Percentiles rank a stretch among this genome's conserved stretches.
Conservation (phyloP, 2,797 vertebrate genomes). For the Sarcoramphus papa region DNA sequence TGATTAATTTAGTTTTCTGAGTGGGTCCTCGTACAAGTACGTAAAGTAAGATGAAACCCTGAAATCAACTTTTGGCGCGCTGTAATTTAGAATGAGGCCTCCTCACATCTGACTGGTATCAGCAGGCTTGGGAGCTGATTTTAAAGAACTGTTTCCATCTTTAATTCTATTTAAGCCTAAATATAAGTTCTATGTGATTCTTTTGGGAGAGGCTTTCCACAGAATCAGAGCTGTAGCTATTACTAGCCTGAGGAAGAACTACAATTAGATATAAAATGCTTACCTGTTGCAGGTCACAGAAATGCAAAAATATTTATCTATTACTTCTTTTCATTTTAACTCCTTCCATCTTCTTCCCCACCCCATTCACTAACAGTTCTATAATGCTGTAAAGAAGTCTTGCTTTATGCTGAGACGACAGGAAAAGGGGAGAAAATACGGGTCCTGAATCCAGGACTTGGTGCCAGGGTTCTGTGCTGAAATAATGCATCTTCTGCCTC, state of each 20-base stretch:
- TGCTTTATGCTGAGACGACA: background rate
- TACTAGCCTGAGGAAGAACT: background rate
- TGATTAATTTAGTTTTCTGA: background rate
- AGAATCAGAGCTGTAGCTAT: background rate
- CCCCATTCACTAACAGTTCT: background rate
- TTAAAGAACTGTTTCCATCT: background rate
- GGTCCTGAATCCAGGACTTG: rapidly evolving
- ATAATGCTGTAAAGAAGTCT: background rate
- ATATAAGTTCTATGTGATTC: background rate
- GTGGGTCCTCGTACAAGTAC: background rate
- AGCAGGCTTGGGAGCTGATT: background rate
- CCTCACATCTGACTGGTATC: background rate
- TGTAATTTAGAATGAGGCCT: background rate
- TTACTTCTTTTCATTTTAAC: background rate
- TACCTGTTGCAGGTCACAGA: background rate
- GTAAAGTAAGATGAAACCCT: background rate
- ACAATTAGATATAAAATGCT: background rate
- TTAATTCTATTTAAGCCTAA: background rate
- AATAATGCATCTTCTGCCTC: background rate
- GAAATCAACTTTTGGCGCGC: background rate
- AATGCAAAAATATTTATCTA: background rate
- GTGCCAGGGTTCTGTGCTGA: background rate
- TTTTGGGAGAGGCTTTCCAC: background rate
- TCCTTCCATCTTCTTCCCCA: background rate
- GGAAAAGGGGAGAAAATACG: rapidly evolving